These are phyloP conservation scores for Phymatocera aterrima DNA, from an alignment of 2,888 invertebrate genomes.

Conservation along the genomic window DNA sequence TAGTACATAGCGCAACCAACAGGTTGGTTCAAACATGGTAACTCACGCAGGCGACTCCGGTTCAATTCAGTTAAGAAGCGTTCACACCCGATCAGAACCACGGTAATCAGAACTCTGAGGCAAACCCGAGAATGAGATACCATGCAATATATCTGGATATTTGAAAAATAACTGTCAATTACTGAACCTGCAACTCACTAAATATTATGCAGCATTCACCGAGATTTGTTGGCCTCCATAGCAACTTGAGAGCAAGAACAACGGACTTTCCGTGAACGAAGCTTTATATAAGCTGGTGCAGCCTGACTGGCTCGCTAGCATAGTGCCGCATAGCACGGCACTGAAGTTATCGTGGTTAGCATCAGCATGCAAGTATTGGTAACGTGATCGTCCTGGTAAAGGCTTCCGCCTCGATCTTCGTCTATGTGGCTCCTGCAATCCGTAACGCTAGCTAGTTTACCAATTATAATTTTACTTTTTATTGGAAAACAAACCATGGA, in stretches of 20 bases:
- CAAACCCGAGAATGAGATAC: neutral
- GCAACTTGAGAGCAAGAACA: neutral
- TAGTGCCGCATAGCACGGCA: constrained; percentile 24
- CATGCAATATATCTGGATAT: neutral
- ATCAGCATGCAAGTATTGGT: constrained; percentile 43
- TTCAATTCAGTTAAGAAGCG: constrained; percentile 8
- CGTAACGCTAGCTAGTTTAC: constrained; percentile 31
- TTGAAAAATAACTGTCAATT: neutral
- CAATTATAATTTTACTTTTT: constrained; percentile 29
- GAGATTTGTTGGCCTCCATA: neutral
- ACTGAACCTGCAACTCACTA: neutral
- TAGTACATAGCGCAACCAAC: constrained; percentile 39
- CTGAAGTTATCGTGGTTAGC: constrained; percentile 40
- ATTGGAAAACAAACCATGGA: neutral
- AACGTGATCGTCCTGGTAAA: constrained; percentile 40
- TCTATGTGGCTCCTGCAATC: constrained; percentile 27
- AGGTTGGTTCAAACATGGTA: constrained; percentile 28
- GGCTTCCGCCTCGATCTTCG: constrained; percentile 39
- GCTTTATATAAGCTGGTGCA: constrained; percentile 28
- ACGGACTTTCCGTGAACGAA: neutral
- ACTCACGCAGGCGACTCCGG: constrained; percentile 12
- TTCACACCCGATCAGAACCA: constrained; percentile 20
- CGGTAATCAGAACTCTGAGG: neutral
- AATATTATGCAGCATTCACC: neutral
- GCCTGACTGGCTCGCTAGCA: constrained; percentile 24